A percentile compares a stretch with the other conserved stretches of the same genome.
Evolutionary conservation across 1,140 invertebrate genomes (phyloP).

Genomic region (Apis dorsata): DNA sequence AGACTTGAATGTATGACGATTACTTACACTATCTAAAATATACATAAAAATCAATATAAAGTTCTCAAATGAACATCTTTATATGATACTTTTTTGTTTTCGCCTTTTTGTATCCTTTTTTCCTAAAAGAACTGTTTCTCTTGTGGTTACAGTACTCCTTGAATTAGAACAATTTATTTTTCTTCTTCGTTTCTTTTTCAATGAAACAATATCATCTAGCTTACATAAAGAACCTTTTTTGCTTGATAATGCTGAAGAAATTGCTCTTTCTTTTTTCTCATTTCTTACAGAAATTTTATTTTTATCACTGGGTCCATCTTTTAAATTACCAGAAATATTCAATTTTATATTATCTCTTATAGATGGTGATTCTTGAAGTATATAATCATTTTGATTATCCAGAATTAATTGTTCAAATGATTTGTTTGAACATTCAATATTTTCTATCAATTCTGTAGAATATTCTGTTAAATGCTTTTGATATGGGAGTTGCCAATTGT

Average conservation of each 20-base stretch:
- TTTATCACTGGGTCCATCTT: constrained; percentile 9
- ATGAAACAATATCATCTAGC: constrained; percentile 23
- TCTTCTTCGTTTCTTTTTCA: constrained; percentile 58
- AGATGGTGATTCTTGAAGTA: constrained; percentile 9
- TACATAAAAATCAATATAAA: constrained; percentile 24
- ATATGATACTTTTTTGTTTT: constrained; percentile 59
- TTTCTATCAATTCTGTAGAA: constrained; percentile 11
- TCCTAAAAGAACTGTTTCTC: constrained; percentile 54
- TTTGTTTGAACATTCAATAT: neutral
- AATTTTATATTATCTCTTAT: constrained; percentile 29
- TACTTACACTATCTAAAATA: constrained; percentile 23
- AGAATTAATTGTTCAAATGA: constrained; percentile 21
- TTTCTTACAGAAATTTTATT: constrained; percentile 22
- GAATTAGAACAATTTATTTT: constrained; percentile 66
- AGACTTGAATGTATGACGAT: constrained; percentile 19
- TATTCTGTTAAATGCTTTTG: constrained; percentile 23
- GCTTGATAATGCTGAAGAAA: constrained; percentile 16
- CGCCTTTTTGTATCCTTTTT: constrained; percentile 51
- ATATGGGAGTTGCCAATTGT: constrained; percentile 9
- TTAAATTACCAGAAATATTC: neutral
- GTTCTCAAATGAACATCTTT: neutral
- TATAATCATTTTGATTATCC: constrained; percentile 7
- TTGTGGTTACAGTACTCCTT: constrained; percentile 68
- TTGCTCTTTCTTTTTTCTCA: constrained; percentile 24
- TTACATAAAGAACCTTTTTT: constrained; percentile 46